Conservation (phyloP, 2,113 vertebrate species). For the Pelobates fuscus region DNA sequence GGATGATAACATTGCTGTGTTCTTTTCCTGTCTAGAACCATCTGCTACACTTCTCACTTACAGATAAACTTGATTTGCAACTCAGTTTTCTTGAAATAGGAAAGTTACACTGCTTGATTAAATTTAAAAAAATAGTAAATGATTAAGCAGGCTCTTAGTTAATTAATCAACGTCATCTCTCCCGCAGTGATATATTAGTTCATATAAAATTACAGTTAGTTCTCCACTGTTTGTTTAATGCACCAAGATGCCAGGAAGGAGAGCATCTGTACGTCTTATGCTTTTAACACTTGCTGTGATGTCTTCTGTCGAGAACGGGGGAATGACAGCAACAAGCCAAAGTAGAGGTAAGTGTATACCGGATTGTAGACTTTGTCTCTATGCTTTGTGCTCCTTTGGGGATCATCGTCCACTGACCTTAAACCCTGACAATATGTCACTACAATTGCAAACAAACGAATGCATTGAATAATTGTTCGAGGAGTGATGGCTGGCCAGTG, state of each 20-base stretch:
- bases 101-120: constrained; percentile 36
- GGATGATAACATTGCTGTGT: not conserved
- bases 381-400: too few relatives aligned
- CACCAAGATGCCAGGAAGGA: constrained; percentile 57
- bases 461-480: too few relatives aligned
- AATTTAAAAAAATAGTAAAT: constrained; percentile 64
- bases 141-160: constrained; percentile 62
- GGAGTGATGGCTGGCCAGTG: too few relatives aligned
- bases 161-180: constrained; percentile 48
- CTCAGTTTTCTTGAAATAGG: too few relatives aligned
- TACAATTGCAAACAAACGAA: too few relatives aligned
- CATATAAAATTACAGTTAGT: constrained; percentile 51
- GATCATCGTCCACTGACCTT: too few relatives aligned
- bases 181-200: constrained; percentile 31
- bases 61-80: not conserved
- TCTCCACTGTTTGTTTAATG: constrained; percentile 24
- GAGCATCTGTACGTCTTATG: constrained; percentile 44
- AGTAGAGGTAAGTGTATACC: constrained; percentile 62
- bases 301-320: constrained; percentile 51
- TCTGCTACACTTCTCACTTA: too few relatives aligned
- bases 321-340: constrained; percentile 33
- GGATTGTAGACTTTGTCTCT: not conserved
- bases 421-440: too few relatives aligned
- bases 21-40: not conserved
- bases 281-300: constrained; percentile 59